These are phyloP conservation scores for Xanthia togata DNA, from an alignment of 2,888 invertebrate species.

Conservation along the genomic window DNA sequence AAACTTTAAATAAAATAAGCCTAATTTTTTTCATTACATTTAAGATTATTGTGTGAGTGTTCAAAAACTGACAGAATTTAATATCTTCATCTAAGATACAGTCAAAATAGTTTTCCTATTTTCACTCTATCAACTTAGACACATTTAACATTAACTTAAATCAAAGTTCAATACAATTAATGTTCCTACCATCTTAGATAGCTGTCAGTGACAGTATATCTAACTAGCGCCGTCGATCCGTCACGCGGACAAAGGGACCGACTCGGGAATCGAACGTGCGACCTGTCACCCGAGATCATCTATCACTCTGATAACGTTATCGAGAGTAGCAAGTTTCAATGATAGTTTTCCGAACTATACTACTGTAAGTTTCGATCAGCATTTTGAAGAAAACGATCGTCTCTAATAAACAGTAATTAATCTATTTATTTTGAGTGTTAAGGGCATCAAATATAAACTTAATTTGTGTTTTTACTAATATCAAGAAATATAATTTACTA, in stretches of 20 bases:
- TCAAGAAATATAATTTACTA: neutral
- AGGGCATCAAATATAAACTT: neutral
- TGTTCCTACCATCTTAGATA: slow-evolving; percentile 43
- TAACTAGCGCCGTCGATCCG: slow-evolving; percentile 60
- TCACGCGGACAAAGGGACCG: slow-evolving; percentile 65
- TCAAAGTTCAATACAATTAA: slow-evolving; percentile 24
- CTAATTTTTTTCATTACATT: neutral
- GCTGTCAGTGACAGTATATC: slow-evolving; percentile 53
- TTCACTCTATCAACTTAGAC: too few species aligned
- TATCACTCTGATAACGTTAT: slow-evolving; percentile 65
- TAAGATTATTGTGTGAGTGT: neutral
- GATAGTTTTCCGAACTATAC: slow-evolving; percentile 33
- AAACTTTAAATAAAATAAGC: neutral
- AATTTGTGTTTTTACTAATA: neutral
- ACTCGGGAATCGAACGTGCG: slow-evolving; percentile 54
- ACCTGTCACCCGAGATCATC: slow-evolving; percentile 62
- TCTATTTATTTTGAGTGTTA: neutral
- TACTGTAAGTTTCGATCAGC: neutral
- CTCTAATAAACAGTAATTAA: neutral
- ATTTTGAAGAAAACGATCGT: neutral
- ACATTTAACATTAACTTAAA: neutral
- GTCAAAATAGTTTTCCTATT: neutral
- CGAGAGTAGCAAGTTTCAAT: slow-evolving; percentile 42
- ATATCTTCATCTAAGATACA: neutral
- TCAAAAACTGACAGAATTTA: neutral